These are phyloP conservation scores for Drosophila ambigua DNA, from an alignment of 1,140 invertebrate species.

Conservation along the genomic window DNA sequence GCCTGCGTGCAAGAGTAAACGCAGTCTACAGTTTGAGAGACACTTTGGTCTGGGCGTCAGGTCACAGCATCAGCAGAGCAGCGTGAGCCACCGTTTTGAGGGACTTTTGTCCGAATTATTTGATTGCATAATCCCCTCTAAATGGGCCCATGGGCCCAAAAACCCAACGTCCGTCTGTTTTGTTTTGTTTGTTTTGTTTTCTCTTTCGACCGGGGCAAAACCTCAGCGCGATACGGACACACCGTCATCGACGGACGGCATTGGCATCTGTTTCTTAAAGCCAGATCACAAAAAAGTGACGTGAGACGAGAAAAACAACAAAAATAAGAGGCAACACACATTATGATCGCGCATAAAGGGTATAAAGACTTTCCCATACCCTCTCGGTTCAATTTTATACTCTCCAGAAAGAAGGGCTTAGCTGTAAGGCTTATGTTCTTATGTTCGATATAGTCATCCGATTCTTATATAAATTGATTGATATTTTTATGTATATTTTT, in stretches of 20 bases:
- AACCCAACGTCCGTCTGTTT: slow-evolving; percentile 11
- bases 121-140: slow-evolving; percentile 33
- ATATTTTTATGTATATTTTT: no score
- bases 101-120: slow-evolving; percentile 13
- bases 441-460: no score
- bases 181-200: slow-evolving; percentile 45
- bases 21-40: slow-evolving; percentile 28
- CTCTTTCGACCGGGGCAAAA: slow-evolving; percentile 40
- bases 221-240: slow-evolving; percentile 32
- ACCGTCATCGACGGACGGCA: slow-evolving; percentile 17
- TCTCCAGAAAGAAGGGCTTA: no score
- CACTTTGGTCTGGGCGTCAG: not conserved
- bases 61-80: not conserved
- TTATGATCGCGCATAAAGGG: slow-evolving; percentile 4
- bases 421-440: no score
- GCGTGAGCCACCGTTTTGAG: slow-evolving; percentile 17
- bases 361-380: not conserved
- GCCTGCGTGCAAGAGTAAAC: slow-evolving; percentile 1
- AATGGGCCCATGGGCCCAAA: slow-evolving; percentile 47
- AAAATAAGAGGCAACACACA: not conserved
- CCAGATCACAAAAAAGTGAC: slow-evolving; percentile 21
- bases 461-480: no score
- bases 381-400: no score
- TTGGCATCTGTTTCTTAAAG: slow-evolving; percentile 32
- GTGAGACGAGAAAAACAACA: slow-evolving; percentile 19